A percentile compares a stretch with the other conserved stretches of the same genome.
Evolutionary conservation across 2,113 vertebrate genomes (phyloP).

Genomic region (Chaenogobius annularis): DNA sequence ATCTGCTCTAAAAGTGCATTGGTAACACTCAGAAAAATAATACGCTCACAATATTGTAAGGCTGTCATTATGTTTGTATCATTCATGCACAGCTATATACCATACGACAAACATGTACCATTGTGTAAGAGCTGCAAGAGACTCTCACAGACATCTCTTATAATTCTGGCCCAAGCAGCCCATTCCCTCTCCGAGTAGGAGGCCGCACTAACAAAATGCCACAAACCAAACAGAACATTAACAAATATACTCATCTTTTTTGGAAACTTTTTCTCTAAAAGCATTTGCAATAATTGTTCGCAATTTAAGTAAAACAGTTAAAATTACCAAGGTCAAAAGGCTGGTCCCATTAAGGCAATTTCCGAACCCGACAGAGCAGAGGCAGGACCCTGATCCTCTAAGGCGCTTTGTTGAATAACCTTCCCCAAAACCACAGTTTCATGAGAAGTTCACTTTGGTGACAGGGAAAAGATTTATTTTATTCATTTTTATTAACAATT

Average conservation of each 20-base stretch:
- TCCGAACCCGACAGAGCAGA: slow-evolving; percentile 26
- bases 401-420: slow-evolving; percentile 34
- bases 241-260: slow-evolving; percentile 21
- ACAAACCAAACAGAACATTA: slow-evolving; percentile 43
- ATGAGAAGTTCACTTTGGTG: not conserved
- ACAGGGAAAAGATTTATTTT: not conserved
- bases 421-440: not conserved
- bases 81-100: not conserved
- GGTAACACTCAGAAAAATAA: not conserved
- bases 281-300: slow-evolving; percentile 42
- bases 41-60: not conserved
- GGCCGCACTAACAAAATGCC: slow-evolving; percentile 49
- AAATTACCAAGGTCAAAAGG: slow-evolving; percentile 39
- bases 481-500: not conserved
- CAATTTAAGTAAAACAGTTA: slow-evolving; percentile 34
- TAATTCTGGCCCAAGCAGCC: slow-evolving; percentile 34
- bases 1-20: slow-evolving; percentile 1
- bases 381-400: slow-evolving; percentile 13
- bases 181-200: slow-evolving; percentile 48
- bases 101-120: slow-evolving; percentile 28
- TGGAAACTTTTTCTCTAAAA: not conserved
- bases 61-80: not conserved
- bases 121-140: slow-evolving; percentile 35
- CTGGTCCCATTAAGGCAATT: slow-evolving; percentile 28
- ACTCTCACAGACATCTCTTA: slow-evolving; percentile 36